Percentiles rank a stretch among this genome's conserved stretches.
Evolutionary conservation across 2,797 vertebrate species (phyloP).

Genomic region (Setipinna tenuifilis): DNA sequence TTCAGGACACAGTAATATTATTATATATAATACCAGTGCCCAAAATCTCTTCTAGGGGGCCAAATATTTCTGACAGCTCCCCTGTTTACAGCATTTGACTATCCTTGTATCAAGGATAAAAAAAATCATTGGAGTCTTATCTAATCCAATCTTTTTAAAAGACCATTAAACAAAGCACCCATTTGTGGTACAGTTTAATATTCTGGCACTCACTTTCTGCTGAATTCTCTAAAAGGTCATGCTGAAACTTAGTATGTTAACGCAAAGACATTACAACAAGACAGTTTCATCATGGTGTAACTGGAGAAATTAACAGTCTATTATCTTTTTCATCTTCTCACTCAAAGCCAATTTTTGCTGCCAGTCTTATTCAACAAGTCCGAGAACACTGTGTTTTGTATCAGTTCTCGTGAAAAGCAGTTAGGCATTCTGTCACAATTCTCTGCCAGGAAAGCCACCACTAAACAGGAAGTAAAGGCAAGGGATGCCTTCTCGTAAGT

Average conservation of each 20-base stretch:
- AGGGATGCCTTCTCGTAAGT: constrained; percentile 26
- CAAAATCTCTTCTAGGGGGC: no score
- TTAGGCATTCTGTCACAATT: constrained; percentile 70
- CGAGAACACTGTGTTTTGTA: constrained; percentile 66
- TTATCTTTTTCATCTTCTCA: constrained; percentile 37
- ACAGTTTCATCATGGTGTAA: constrained; percentile 28
- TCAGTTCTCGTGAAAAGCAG: constrained; percentile 58
- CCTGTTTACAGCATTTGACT: no score
- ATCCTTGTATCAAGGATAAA: no score
- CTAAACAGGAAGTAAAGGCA: constrained; percentile 65
- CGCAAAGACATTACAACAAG: constrained; percentile 33
- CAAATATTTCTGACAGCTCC: no score
- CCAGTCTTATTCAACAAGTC: constrained; percentile 22
- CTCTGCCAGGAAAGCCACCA: constrained; percentile 69
- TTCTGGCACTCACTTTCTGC: constrained; percentile 5
- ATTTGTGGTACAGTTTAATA: background rate
- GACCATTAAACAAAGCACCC: background rate
- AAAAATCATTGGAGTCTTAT: no score
- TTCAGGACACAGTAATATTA: no score
- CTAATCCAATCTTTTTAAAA: no score
- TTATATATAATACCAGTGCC: no score
- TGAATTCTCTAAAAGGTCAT: constrained; percentile 19
- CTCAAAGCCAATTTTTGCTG: background rate
- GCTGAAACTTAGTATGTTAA: constrained; percentile 31
- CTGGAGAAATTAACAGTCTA: constrained; percentile 29